phyloP scores from a whole-genome alignment of 2,113 vertebrate genomes.

The Taxidea taxus region DNA sequence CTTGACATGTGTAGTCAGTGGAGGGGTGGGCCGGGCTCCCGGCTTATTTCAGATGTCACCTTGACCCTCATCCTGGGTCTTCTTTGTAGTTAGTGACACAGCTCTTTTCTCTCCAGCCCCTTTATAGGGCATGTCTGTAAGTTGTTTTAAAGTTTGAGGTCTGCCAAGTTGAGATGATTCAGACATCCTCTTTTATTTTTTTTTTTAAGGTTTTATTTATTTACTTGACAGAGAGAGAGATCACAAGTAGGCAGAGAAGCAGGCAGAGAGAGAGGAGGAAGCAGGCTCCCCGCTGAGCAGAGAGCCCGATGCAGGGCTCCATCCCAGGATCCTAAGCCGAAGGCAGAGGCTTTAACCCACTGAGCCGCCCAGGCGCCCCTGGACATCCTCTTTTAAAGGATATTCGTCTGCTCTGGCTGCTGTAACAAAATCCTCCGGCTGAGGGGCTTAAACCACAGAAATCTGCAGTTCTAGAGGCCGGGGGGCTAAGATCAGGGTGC shows the following conservation, averaged over 20 bases:
- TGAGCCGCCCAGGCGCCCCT: no score
- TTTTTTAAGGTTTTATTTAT: no score
- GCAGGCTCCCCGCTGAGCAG: no score
- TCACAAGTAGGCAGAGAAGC: no score
- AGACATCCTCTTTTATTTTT: background rate
- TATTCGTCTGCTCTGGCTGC: background rate
- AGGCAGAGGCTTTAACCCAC: no score
- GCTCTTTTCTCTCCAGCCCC: background rate
- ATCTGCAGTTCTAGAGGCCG: background rate
- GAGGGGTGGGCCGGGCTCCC: background rate
- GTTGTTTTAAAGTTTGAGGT: background rate
- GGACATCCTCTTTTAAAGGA: background rate
- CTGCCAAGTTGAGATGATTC: background rate
- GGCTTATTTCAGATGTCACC: background rate
- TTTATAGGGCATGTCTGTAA: background rate
- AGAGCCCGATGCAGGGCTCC: fast-evolving
- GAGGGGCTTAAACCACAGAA: background rate
- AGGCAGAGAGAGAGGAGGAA: no score
- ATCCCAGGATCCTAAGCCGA: no score
- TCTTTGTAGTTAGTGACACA: background rate
- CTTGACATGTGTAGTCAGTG: background rate
- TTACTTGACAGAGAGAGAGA: no score
- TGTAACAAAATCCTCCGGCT: background rate
- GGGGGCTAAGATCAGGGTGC: background rate
- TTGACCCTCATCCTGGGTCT: background rate